These are phyloP conservation scores for Clepsis dumicolana DNA, from an alignment of 2,888 invertebrate genomes.

Conservation along the genomic window DNA sequence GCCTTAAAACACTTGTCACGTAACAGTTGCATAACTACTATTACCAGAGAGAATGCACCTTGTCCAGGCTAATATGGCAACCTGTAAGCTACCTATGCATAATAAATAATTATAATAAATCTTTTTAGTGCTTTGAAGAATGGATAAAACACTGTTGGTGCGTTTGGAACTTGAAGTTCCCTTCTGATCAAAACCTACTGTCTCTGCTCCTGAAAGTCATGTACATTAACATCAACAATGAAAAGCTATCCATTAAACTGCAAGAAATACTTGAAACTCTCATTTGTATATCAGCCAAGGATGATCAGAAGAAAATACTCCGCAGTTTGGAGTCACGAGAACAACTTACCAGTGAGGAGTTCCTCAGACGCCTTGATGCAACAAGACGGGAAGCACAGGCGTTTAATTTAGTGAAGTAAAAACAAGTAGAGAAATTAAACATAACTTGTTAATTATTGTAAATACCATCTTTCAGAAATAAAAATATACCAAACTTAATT, in stretches of 20 bases:
- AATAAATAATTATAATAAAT: not conserved
- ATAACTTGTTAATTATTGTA: not conserved
- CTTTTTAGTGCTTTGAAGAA: conserved; percentile 69
- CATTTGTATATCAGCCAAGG: conserved; percentile 48
- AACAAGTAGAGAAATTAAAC: not conserved
- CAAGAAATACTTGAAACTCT: conserved; percentile 65
- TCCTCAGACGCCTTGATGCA: conserved; percentile 57
- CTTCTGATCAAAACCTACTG: conserved; percentile 63
- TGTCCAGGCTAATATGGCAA: too few species aligned
- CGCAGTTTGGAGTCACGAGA: conserved; percentile 54
- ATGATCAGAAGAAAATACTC: conserved; percentile 40
- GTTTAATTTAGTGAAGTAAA: conserved; percentile 5
- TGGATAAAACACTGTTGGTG: conserved; percentile 78
- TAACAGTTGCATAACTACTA: too few species aligned
- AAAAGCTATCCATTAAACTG: conserved; percentile 54
- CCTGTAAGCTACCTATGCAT: too few species aligned
- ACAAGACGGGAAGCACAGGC: conserved; percentile 55
- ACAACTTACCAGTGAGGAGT: conserved; percentile 51
- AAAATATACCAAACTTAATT: not conserved
- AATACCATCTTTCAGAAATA: conserved; percentile 22
- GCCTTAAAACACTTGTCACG: too few species aligned
- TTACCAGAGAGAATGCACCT: too few species aligned
- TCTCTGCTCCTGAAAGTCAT: conserved; percentile 69
- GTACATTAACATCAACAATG: conserved; percentile 60
- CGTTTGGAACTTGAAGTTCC: conserved; percentile 61